Conservation (phyloP, 2,113 vertebrate genomes). For the Neopipo cinnamomea region DNA sequence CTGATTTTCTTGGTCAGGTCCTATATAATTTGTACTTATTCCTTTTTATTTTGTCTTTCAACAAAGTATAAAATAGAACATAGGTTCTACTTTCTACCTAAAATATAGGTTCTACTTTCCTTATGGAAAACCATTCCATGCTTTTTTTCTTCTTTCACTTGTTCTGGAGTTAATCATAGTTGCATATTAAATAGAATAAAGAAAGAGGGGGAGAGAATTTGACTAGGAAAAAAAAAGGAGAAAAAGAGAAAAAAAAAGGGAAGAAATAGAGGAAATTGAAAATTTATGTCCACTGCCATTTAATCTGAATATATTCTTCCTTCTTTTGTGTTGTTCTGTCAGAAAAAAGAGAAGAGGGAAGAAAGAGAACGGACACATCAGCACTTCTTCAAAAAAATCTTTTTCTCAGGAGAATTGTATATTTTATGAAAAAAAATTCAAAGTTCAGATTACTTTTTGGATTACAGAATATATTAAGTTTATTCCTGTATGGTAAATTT, state of each 20-base stretch:
- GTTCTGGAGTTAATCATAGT: background rate
- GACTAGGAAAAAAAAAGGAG: fast-evolving
- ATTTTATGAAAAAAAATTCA: background rate
- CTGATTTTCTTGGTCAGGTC: background rate
- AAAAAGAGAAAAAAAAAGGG: fast-evolving
- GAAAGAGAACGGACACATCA: background rate
- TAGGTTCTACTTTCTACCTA: background rate
- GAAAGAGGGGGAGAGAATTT: fast-evolving
- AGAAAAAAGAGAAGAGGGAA: background rate
- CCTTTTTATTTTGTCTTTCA: background rate
- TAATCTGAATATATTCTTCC: background rate
- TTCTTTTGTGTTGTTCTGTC: background rate
- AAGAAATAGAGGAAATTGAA: background rate
- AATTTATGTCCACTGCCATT: background rate
- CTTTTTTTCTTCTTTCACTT: background rate
- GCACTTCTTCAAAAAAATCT: background rate
- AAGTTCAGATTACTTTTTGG: background rate
- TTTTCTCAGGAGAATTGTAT: background rate
- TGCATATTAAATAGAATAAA: background rate
- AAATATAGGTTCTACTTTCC: background rate
- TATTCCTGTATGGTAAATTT: background rate
- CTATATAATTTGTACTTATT: background rate
- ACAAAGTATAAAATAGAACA: background rate
- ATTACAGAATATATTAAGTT: background rate
- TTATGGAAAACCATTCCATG: background rate